Evolutionary conservation across 2,797 vertebrate genomes (phyloP).

Genomic region (Parotocinclus haroldoi): DNA sequence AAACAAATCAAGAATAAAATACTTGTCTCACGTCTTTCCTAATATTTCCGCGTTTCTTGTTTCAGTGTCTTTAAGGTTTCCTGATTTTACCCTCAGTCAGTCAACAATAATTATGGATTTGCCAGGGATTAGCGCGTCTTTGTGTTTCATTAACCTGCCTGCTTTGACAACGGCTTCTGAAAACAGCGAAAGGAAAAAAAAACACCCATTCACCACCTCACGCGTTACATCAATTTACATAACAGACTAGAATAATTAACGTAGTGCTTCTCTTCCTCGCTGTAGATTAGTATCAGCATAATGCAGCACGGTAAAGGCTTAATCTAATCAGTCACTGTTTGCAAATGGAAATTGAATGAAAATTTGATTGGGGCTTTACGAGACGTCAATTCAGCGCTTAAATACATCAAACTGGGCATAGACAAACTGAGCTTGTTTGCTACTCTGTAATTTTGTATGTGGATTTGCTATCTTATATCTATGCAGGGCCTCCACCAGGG

Average conservation of each 20-base stretch:
- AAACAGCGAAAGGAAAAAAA: too few species aligned
- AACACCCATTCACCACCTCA: background rate
- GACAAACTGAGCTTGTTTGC: background rate
- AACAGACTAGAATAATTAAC: background rate
- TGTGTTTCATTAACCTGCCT: background rate
- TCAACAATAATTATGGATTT: conserved; percentile 1
- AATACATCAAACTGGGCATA: conserved; percentile 13
- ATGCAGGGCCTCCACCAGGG: too few species aligned
- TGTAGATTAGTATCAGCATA: conserved; percentile 8
- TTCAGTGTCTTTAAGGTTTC: too few species aligned
- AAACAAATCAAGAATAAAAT: too few species aligned
- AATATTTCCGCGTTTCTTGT: too few species aligned
- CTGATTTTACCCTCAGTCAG: too few species aligned
- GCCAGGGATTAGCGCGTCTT: background rate
- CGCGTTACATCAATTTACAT: background rate
- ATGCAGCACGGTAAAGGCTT: conserved; percentile 21
- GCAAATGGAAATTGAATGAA: conserved; percentile 16
- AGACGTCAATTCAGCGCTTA: conserved; percentile 17
- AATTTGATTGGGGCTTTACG: conserved; percentile 10
- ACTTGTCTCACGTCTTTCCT: too few species aligned
- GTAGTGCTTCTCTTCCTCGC: conserved; percentile 10
- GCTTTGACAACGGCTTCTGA: too few species aligned
- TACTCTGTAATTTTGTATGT: too few species aligned
- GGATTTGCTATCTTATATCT: too few species aligned
- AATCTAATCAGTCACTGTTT: conserved; percentile 8